Evolutionary conservation across 2,888 invertebrate species (phyloP).

Genomic region (Brachylomia viminalis): DNA sequence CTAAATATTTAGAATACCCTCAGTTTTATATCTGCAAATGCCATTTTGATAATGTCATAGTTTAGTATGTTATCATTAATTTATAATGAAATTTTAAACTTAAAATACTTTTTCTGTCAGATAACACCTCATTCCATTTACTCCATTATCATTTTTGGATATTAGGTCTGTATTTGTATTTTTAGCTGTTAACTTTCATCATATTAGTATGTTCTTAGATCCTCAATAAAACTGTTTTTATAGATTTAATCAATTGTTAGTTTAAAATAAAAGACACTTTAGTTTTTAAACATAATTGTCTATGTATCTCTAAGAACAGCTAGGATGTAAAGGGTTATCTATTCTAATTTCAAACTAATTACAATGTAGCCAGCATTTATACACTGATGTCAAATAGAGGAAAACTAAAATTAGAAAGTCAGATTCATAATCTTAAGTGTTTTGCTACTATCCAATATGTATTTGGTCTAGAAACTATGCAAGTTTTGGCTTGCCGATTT

Average conservation of each 20-base stretch:
- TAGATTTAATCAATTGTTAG: conserved; percentile 51
- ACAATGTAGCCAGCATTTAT: conserved; percentile 25
- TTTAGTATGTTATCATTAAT: conserved; percentile 11
- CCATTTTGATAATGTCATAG: conserved; percentile 15
- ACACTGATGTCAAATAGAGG: conserved; percentile 21
- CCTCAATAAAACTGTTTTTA: conserved; percentile 43
- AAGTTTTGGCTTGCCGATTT: background rate
- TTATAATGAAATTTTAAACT: conserved; percentile 11
- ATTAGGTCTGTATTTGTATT: conserved; percentile 63
- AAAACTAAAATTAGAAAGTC: conserved; percentile 18
- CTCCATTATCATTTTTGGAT: conserved; percentile 43
- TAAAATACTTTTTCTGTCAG: conserved; percentile 33
- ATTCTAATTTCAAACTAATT: conserved; percentile 14
- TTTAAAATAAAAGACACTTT: conserved; percentile 66
- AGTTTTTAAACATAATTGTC: conserved; percentile 46
- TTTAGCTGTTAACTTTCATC: conserved; percentile 49
- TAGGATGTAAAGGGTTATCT: conserved; percentile 39
- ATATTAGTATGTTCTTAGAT: conserved; percentile 28
- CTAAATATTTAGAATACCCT: conserved; percentile 23
- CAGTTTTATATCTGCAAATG: conserved; percentile 11
- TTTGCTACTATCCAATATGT: background rate
- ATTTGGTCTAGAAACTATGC: background rate
- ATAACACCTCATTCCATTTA: conserved; percentile 58
- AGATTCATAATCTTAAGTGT: background rate
- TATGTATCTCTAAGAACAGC: conserved; percentile 52